These are phyloP conservation scores for Cydia splendana DNA, from an alignment of 1,140 invertebrate genomes.

Conservation along the genomic window DNA sequence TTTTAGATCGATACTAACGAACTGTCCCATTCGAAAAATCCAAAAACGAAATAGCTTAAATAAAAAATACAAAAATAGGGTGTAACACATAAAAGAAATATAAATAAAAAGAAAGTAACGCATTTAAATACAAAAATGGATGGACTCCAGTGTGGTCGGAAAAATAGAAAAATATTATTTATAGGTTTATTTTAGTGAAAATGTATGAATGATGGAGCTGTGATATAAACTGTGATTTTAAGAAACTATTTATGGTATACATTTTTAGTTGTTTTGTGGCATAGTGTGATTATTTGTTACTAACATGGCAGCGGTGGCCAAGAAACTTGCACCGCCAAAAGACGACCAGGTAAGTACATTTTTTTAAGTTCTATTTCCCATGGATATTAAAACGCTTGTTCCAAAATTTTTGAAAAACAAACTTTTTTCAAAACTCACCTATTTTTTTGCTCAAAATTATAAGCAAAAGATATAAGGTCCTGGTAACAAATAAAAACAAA, in stretches of 20 bases:
- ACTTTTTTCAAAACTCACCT: too few species aligned
- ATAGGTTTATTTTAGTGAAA: constrained; percentile 36
- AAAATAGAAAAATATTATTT: constrained; percentile 3
- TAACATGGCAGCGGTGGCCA: constrained; percentile 66
- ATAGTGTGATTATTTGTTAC: constrained; percentile 57
- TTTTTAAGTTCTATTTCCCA: not conserved
- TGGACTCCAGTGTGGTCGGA: not conserved
- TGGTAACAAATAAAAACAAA: too few species aligned
- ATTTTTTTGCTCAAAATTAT: too few species aligned
- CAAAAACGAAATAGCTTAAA: constrained; percentile 41
- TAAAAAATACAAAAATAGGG: constrained; percentile 47
- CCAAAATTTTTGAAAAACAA: not conserved
- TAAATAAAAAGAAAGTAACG: constrained; percentile 39
- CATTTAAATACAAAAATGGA: constrained; percentile 47
- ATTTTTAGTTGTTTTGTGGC: constrained; percentile 63
- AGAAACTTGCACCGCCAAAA: constrained; percentile 51
- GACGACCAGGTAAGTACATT: constrained; percentile 56
- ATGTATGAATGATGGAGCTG: constrained; percentile 50
- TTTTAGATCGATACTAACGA: constrained; percentile 73
- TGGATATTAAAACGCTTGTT: not conserved
- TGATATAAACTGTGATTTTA: constrained; percentile 50
- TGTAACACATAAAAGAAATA: constrained; percentile 51
- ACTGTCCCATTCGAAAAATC: constrained; percentile 55
- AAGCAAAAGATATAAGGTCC: too few species aligned
- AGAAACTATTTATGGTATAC: constrained; percentile 39